These are phyloP conservation scores for Penaeus japonicus DNA, from an alignment of 1,140 invertebrate genomes.

Conservation along the genomic window DNA sequence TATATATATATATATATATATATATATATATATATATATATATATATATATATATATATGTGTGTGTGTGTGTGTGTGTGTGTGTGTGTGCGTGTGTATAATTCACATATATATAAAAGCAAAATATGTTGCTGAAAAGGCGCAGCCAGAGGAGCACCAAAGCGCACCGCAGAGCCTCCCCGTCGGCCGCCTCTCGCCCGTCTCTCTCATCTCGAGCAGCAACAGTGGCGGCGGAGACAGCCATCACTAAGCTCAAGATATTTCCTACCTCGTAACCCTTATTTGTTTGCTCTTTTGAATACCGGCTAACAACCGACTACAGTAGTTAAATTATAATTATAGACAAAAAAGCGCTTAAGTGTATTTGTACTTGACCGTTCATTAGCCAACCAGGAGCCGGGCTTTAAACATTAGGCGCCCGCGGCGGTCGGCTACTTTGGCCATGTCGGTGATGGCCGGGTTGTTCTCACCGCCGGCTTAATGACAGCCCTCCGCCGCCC, in stretches of 20 bases:
- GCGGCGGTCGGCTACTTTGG: slow-evolving; percentile 32
- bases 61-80: background rate
- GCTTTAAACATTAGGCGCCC: slow-evolving; percentile 15
- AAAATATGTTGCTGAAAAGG: background rate
- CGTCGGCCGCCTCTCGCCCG: background rate
- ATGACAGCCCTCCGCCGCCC: background rate
- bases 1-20: background rate
- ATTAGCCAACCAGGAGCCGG: slow-evolving; percentile 35
- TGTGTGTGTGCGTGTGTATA: background rate
- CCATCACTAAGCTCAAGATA: background rate
- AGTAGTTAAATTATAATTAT: slow-evolving; percentile 53
- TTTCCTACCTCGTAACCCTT: background rate
- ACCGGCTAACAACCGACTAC: slow-evolving; percentile 23
- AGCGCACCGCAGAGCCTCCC: background rate
- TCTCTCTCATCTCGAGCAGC: background rate
- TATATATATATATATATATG: background rate
- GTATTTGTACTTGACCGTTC: slow-evolving; percentile 50
- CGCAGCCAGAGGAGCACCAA: background rate
- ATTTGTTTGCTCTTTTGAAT: slow-evolving; percentile 11
- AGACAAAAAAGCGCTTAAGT: slow-evolving; percentile 38
- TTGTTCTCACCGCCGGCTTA: slow-evolving; percentile 11
- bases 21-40: background rate
- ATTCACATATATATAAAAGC: background rate
- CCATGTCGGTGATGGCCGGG: slow-evolving; percentile 25
- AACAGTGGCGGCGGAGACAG: background rate